A percentile compares a stretch with the other conserved stretches of the same genome.
These are phyloP conservation scores for Sander vitreus DNA, from an alignment of 2,113 vertebrate genomes.

Conservation along the genomic window DNA sequence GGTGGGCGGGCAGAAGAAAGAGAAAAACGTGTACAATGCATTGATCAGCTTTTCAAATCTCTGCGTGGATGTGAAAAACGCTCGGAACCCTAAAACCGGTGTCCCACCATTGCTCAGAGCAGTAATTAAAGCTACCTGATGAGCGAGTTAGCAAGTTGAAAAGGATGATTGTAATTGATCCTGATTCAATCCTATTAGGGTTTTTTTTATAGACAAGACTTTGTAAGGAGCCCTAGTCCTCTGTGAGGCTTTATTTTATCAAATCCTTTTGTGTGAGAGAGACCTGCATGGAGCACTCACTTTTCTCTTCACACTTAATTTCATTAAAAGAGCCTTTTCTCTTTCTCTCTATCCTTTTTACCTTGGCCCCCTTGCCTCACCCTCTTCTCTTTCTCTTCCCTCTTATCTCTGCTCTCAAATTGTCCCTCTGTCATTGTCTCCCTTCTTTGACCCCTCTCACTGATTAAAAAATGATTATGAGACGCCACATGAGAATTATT, in stretches of 20 bases:
- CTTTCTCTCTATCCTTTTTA: slow-evolving; percentile 73
- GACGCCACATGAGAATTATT: slow-evolving; percentile 83
- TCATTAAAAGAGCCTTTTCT: slow-evolving; percentile 81
- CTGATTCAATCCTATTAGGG: slow-evolving; percentile 99
- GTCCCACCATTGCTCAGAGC: slow-evolving; percentile 91
- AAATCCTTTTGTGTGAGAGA: slow-evolving; percentile 92
- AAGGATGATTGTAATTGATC: slow-evolving; percentile 99
- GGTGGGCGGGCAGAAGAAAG: slow-evolving; percentile 75
- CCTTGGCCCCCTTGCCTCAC: slow-evolving; percentile 25
- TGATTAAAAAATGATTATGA: slow-evolving; percentile 86
- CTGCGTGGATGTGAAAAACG: slow-evolving; percentile 83
- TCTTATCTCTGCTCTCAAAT: slow-evolving; percentile 77
- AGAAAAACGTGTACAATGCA: slow-evolving; percentile 83
- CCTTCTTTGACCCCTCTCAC: slow-evolving; percentile 77
- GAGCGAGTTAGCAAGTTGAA: slow-evolving; percentile 99
- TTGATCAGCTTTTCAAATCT: slow-evolving; percentile 92
- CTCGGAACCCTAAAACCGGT: slow-evolving; percentile 82
- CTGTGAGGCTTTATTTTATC: slow-evolving; percentile 95
- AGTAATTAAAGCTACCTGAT: slow-evolving; percentile 99
- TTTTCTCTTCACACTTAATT: slow-evolving; percentile 85
- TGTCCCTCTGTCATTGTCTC: slow-evolving; percentile 82
- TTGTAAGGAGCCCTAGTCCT: slow-evolving; percentile 95
- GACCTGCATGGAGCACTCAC: slow-evolving; percentile 85
- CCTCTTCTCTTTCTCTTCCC: slow-evolving; percentile 55
- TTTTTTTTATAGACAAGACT: slow-evolving; percentile 99